Evolutionary conservation across 2,113 vertebrate genomes (phyloP).

Genomic region (Grallaria varia): DNA sequence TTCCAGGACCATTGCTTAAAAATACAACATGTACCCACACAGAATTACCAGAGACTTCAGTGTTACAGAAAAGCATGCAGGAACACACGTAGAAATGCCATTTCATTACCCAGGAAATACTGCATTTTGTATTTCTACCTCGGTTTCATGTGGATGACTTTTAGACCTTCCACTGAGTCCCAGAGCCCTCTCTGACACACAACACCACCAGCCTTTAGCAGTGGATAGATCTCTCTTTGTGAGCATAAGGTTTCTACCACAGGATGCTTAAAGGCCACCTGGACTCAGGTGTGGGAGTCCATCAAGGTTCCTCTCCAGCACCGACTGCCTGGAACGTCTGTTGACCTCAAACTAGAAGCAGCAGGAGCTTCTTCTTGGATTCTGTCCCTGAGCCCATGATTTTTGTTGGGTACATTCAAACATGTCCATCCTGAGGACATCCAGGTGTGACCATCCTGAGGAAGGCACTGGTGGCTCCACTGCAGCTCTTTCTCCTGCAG

Average conservation of each 20-base stretch:
- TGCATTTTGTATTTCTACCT: not conserved
- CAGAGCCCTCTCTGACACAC: not conserved
- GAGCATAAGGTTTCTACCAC: not conserved
- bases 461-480: not conserved
- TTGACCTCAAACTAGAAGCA: not conserved
- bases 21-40: fast-evolving
- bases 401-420: not conserved
- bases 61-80: not conserved
- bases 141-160: not conserved
- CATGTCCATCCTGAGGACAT: not conserved
- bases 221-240: not conserved
- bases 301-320: not conserved
- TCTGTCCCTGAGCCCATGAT: not conserved
- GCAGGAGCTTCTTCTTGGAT: not conserved
- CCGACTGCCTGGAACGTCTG: not conserved
- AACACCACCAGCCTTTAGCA: not conserved
- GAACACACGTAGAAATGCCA: not conserved
- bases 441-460: not conserved
- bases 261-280: not conserved
- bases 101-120: not conserved
- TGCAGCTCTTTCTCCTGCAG: not conserved
- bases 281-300: not conserved
- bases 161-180: not conserved
- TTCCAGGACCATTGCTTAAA: not conserved
- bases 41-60: not conserved